These are phyloP conservation scores for Myxocyprinus asiaticus DNA, from an alignment of 2,113 vertebrate species.

Conservation along the genomic window DNA sequence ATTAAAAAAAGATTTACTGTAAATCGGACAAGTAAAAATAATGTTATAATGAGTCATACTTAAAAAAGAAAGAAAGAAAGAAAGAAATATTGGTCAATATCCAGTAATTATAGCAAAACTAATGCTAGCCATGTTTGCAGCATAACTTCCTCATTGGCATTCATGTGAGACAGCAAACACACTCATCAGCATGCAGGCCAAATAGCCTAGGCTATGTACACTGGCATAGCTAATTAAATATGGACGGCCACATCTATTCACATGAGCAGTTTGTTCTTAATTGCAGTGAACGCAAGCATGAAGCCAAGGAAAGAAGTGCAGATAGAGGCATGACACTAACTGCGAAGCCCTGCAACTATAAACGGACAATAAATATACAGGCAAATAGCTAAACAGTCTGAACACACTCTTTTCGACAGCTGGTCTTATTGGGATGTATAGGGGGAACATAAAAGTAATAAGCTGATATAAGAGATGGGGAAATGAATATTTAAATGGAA, in stretches of 20 bases:
- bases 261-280: slow-evolving; percentile 75
- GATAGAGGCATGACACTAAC: slow-evolving; percentile 76
- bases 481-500: neutral
- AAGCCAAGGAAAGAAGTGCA: slow-evolving; percentile 70
- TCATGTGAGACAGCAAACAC: no score
- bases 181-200: slow-evolving; percentile 66
- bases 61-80: no score
- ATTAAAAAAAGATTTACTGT: no score
- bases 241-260: slow-evolving; percentile 74
- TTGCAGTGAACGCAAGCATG: slow-evolving; percentile 78
- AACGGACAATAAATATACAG: slow-evolving; percentile 61
- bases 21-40: no score
- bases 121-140: no score
- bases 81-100: no score
- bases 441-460: slow-evolving; percentile 56
- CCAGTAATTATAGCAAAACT: no score
- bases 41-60: no score
- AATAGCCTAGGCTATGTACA: slow-evolving; percentile 64
- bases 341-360: slow-evolving; percentile 70
- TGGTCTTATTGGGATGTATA: slow-evolving; percentile 70
- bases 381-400: slow-evolving; percentile 74
- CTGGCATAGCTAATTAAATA: slow-evolving; percentile 77
- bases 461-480: slow-evolving; percentile 30
- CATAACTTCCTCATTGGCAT: no score
- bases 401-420: slow-evolving; percentile 67